Conservation (phyloP, 1,140 invertebrate genomes). For the Holotrichia oblita region DNA sequence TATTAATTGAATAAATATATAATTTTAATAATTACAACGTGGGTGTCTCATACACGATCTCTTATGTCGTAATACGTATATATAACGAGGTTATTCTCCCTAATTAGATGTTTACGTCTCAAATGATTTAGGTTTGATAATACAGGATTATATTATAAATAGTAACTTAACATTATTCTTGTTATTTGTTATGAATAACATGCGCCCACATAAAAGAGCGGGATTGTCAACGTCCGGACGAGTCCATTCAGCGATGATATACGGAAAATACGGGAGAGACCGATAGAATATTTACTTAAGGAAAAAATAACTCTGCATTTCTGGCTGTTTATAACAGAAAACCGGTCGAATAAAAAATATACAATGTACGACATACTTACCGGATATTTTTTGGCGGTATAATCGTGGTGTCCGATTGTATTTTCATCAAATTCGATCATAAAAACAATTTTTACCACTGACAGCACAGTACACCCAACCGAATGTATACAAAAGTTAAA, state of each 20-base stretch:
- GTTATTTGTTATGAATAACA: conserved; percentile 47
- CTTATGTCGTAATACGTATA: neutral
- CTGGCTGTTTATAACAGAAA: conserved; percentile 58
- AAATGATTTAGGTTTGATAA: neutral
- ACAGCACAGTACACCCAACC: conserved; percentile 59
- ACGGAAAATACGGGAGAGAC: conserved; percentile 1
- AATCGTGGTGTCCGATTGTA: conserved; percentile 54
- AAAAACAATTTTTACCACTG: conserved; percentile 56
- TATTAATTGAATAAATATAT: neutral
- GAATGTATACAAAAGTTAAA: conserved; percentile 61
- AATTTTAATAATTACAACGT: neutral
- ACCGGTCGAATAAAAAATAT: conserved; percentile 43
- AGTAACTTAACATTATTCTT: conserved; percentile 21
- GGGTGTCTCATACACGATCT: neutral
- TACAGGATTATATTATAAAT: neutral
- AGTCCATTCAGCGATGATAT: conserved; percentile 53
- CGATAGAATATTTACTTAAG: conserved; percentile 32
- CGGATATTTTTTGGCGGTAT: conserved; percentile 47
- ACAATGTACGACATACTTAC: conserved; percentile 56
- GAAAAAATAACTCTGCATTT: conserved; percentile 45
- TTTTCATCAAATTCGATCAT: conserved; percentile 56
- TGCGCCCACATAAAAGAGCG: conserved; percentile 57
- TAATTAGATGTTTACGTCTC: neutral
- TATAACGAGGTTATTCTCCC: neutral
- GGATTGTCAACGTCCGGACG: conserved; percentile 53